Conservation (phyloP, 2,888 invertebrate genomes). For the Syritta pipiens region DNA sequence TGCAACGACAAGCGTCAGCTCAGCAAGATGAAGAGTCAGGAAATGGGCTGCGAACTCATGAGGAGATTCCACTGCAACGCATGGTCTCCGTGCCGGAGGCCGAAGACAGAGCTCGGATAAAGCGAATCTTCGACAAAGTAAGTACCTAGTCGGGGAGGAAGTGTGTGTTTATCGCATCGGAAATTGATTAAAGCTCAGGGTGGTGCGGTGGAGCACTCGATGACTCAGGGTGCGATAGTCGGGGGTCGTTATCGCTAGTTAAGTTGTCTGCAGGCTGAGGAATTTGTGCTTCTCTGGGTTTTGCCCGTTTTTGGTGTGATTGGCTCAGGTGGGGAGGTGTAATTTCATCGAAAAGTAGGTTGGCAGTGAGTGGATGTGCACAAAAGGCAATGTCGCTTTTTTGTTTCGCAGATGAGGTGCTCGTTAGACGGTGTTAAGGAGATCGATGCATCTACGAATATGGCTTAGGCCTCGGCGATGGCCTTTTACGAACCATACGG, state of each 20-base stretch:
- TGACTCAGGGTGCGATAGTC: too few species aligned
- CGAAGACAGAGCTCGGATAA: slow-evolving; percentile 74
- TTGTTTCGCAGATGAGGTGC: too few species aligned
- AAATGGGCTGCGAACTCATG: slow-evolving; percentile 50
- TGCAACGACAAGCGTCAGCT: slow-evolving; percentile 52
- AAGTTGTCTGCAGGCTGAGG: not conserved
- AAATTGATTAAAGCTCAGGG: too few species aligned
- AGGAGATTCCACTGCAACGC: slow-evolving; percentile 62
- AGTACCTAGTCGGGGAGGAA: slow-evolving; percentile 28
- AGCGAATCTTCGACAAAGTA: slow-evolving; percentile 76
- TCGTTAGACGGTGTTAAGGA: too few species aligned
- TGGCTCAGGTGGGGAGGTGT: not conserved
- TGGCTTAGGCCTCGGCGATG: too few species aligned
- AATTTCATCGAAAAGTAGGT: slow-evolving; percentile 46
- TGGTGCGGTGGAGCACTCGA: too few species aligned
- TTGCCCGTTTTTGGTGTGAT: slow-evolving; percentile 27
- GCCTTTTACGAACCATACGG: too few species aligned
- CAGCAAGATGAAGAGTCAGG: slow-evolving; percentile 41
- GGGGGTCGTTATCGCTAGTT: slow-evolving; percentile 3
- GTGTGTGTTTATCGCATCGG: not conserved
- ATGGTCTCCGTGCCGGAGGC: slow-evolving; percentile 71
- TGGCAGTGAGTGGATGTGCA: too few species aligned
- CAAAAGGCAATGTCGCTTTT: too few species aligned
- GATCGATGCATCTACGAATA: too few species aligned
- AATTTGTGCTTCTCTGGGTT: slow-evolving; percentile 1